These are phyloP conservation scores for Buteo buteo DNA, from an alignment of 2,113 vertebrate species.

Conservation along the genomic window DNA sequence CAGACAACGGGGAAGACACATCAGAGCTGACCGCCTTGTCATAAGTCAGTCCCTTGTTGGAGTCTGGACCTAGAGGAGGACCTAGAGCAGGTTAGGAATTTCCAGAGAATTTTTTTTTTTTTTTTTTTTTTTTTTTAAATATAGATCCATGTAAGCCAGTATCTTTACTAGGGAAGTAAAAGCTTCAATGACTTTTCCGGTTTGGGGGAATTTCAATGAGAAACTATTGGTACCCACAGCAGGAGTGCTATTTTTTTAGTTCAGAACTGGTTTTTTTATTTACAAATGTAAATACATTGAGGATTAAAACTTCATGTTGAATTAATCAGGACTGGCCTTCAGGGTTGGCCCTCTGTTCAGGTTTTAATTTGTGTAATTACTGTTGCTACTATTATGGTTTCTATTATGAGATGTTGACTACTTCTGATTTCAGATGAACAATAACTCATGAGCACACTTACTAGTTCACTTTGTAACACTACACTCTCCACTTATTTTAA, in stretches of 20 bases:
- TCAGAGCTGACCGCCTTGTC: accelerated
- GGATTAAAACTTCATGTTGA: not conserved
- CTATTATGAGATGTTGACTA: not conserved
- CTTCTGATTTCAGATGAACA: not conserved
- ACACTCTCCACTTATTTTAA: not conserved
- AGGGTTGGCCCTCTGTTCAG: not conserved
- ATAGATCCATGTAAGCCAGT: accelerated
- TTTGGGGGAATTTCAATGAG: not conserved
- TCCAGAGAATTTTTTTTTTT: not conserved
- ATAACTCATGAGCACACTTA: accelerated
- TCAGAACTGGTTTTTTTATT: not conserved
- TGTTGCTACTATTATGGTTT: not conserved
- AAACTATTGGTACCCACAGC: not conserved
- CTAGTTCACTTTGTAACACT: not conserved
- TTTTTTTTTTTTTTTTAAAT: not conserved
- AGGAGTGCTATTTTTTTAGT: accelerated
- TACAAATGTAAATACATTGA: not conserved
- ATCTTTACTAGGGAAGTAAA: not conserved
- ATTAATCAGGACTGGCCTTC: not conserved
- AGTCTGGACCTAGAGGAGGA: not conserved
- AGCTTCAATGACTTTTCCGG: accelerated
- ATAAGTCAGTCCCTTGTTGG: not conserved
- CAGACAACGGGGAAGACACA: accelerated
- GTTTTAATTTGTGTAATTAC: not conserved
- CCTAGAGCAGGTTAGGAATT: not conserved